Evolutionary conservation across 2,113 vertebrate genomes (phyloP).

Genomic region (Fulmarus glacialis): DNA sequence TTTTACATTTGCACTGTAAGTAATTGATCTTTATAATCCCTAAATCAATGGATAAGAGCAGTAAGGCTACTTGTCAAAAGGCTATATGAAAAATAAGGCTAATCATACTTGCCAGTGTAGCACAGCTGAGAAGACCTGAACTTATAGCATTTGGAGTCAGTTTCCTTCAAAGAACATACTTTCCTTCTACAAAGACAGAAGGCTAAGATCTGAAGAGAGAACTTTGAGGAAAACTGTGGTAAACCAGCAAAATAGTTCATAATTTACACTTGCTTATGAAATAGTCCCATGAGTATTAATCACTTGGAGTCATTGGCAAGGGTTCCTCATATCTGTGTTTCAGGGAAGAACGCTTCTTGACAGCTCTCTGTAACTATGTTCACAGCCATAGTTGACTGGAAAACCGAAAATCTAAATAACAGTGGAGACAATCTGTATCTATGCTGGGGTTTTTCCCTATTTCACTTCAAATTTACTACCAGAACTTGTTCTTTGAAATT

Average conservation of each 20-base stretch:
- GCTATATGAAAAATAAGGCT: background rate
- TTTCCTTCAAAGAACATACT: background rate
- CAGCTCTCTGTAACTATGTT: background rate
- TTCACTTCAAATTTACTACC: background rate
- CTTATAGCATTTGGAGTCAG: background rate
- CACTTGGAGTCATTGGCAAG: background rate
- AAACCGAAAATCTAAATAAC: background rate
- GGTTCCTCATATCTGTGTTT: background rate
- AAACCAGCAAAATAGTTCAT: background rate
- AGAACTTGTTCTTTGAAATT: background rate
- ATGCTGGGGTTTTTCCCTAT: background rate
- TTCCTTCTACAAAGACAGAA: background rate
- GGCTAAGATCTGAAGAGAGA: background rate
- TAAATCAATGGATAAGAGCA: background rate
- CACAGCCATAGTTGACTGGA: background rate
- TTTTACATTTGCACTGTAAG: background rate
- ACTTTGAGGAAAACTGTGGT: background rate
- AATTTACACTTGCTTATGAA: background rate
- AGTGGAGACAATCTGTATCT: background rate
- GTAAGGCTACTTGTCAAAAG: background rate
- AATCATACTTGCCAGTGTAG: background rate
- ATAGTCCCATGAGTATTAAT: background rate
- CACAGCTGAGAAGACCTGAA: background rate
- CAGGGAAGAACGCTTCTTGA: background rate
- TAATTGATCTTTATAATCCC: background rate